Base-by-base conservation (phyloP, 2,797 vertebrate species). In the Brotogeris chrysoptera region DNA sequence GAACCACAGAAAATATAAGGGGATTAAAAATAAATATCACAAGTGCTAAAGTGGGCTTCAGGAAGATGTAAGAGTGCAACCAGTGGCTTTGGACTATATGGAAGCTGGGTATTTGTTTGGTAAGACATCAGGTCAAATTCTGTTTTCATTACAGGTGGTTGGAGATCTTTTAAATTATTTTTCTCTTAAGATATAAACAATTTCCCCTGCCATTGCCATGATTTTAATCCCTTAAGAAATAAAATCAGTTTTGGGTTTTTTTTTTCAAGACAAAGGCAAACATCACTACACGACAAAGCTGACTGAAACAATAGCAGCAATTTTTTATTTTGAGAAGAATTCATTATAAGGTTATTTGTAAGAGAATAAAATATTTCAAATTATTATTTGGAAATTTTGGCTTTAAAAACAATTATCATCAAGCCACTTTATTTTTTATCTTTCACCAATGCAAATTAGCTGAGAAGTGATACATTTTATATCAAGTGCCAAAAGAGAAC, bases 41-140 rank as follows among this genome's bases (percentile, higher is more conserved):
- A 80, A 71, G 57, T 76, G 20, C 2, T 16, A 24, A 66, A 50
- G 18, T 2, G 2, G 0, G 1, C 16, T 14, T 57, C 53, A 6
- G 65, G 36, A 63, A 63, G 28, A 23, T 3, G 0, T 44, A 38
- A 43, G n/a, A 55, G 24, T 4, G 4, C 32, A 19, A 41, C 25
- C 16, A 7, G 38, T 34, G 38, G 10, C 47, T 61, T 72, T 68
- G 65, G 53, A 57, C n/a, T 2, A 0, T 28, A 32, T 10, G 32
- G 65, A 80, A 72, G 20, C 8, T 50, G 18, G 21, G 6, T 13
- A 10, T 68, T 57, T 55, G 36, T 81, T 65, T 78, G 24, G 21
- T 44, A 38, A 60, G 53, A 32, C 5, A 55, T 17, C 7, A 71
- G n/a, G 13, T 28, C 32, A 71, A 77, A 34, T 32, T 20, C 32